phyloP scores from a whole-genome alignment of 37 sponge, comb jelly and placozoan genomes.

The Diacarnus erythraeanus region DNA sequence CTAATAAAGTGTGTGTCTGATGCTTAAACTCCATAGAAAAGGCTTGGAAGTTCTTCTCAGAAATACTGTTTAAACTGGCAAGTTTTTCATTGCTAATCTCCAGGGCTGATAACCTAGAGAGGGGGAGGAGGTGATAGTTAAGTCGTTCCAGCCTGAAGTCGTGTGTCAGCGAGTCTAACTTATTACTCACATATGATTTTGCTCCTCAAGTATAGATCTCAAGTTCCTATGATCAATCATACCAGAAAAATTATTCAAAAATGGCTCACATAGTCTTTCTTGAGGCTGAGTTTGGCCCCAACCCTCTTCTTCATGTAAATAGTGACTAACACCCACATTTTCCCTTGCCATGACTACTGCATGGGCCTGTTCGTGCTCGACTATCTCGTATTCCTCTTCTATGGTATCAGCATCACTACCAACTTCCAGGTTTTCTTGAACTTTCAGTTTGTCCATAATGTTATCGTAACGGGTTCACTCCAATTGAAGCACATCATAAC shows the following conservation, averaged over 20 bases:
- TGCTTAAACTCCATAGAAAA: conserved; percentile 30
- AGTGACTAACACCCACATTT: not conserved
- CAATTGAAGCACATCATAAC: too few species aligned
- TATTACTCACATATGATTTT: conserved; percentile 61
- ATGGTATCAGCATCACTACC: not conserved
- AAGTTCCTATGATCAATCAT: conserved; percentile 49
- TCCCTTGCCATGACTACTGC: not conserved
- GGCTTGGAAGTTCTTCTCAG: conserved; percentile 30
- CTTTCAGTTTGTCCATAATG: too few species aligned
- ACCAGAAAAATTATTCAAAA: conserved; percentile 37
- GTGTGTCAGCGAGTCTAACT: not conserved
- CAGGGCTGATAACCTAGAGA: conserved; percentile 27
- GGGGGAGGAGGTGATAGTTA: not conserved
- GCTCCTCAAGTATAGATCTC: conserved; percentile 32
- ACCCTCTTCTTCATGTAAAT: not conserved
- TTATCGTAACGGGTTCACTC: too few species aligned
- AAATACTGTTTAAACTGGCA: conserved; percentile 48
- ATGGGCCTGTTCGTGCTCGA: conserved; percentile 5
- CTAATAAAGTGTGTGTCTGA: conserved; percentile 35
- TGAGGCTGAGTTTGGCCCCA: not conserved
- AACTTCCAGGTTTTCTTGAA: not conserved
- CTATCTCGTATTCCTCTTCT: conserved; percentile 5
- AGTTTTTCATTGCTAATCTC: conserved; percentile 71
- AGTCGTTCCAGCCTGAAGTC: not conserved
- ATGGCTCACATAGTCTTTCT: conserved; percentile 14